Percentiles rank a stretch among this genome's conserved stretches.
Conservation (phyloP, 2,113 vertebrate genomes). For the Sturnira hondurensis region DNA sequence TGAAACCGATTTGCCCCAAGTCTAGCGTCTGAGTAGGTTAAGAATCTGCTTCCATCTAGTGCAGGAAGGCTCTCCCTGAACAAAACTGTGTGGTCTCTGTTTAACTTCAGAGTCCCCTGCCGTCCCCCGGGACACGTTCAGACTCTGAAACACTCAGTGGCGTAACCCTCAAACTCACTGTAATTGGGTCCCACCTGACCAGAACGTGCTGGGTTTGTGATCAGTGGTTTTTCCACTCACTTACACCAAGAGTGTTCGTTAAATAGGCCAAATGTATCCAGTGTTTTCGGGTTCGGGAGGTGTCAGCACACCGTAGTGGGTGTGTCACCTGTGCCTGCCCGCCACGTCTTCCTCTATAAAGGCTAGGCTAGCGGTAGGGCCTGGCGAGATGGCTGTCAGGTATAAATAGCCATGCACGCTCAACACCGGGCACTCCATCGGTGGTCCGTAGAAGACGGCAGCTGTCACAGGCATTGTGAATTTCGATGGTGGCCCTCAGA, state of each 20-base stretch:
- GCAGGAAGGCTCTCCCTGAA: not conserved
- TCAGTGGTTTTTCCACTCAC: not conserved
- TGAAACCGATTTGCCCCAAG: not conserved
- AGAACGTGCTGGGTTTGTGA: not conserved
- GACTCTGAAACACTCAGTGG: no score
- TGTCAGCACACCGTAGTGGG: not conserved
- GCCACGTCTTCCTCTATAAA: not conserved
- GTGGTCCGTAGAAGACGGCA: not conserved
- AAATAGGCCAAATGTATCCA: not conserved
- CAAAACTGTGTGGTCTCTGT: not conserved
- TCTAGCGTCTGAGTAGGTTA: not conserved
- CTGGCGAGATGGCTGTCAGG: not conserved
- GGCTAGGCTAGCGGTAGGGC: not conserved
- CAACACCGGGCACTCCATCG: not conserved
- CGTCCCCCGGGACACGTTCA: not conserved
- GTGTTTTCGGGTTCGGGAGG: not conserved
- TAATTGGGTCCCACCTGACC: constrained; percentile 12
- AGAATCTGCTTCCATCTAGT: not conserved
- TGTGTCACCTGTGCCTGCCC: rapidly evolving
- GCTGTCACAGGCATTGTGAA: not conserved
- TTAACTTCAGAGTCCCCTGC: not conserved
- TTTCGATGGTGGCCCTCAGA: not conserved
- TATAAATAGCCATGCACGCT: not conserved
- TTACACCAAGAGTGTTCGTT: not conserved
- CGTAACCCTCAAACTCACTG: not conserved